A percentile compares a stretch with the other conserved stretches of the same genome.
phyloP scores from a whole-genome alignment of 1,140 invertebrate genomes.

The Saccostrea cuccullata region DNA sequence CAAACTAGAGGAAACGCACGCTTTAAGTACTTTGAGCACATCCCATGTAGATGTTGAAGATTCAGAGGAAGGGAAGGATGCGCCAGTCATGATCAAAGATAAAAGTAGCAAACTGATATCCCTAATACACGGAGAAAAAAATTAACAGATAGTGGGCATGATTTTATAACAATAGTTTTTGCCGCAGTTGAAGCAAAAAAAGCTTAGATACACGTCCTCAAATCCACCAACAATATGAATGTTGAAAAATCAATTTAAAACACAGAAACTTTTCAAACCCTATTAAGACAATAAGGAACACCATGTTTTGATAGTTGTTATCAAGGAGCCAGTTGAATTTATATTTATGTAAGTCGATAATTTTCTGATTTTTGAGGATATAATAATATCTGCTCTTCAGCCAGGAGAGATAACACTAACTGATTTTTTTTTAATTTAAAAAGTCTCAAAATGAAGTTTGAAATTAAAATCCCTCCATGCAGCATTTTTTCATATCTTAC shows the following conservation, averaged over 20 bases:
- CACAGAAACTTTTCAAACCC: too few relatives aligned
- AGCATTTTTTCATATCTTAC: too few relatives aligned
- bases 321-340: too few relatives aligned
- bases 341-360: too few relatives aligned
- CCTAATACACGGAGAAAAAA: slow-evolving; percentile 84
- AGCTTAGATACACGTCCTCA: slow-evolving; percentile 83
- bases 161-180: slow-evolving; percentile 86
- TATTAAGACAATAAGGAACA: too few relatives aligned
- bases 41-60: slow-evolving; percentile 81
- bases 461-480: too few relatives aligned
- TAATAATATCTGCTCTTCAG: too few relatives aligned
- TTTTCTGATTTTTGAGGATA: too few relatives aligned
- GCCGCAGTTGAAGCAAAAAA: slow-evolving; percentile 83
- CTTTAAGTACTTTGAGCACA: slow-evolving; percentile 82
- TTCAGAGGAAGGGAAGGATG: slow-evolving; percentile 71
- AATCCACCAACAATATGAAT: slow-evolving; percentile 76
- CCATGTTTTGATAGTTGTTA: too few relatives aligned
- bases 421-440: too few relatives aligned
- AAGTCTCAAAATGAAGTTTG: too few relatives aligned
- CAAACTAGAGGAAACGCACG: slow-evolving; percentile 81
- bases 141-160: slow-evolving; percentile 84
- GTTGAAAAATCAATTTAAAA: background rate
- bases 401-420: too few relatives aligned
- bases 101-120: slow-evolving; percentile 86
- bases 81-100: slow-evolving; percentile 81